phyloP scores from a whole-genome alignment of 1,140 invertebrate genomes.

The Drosophila dunni region DNA sequence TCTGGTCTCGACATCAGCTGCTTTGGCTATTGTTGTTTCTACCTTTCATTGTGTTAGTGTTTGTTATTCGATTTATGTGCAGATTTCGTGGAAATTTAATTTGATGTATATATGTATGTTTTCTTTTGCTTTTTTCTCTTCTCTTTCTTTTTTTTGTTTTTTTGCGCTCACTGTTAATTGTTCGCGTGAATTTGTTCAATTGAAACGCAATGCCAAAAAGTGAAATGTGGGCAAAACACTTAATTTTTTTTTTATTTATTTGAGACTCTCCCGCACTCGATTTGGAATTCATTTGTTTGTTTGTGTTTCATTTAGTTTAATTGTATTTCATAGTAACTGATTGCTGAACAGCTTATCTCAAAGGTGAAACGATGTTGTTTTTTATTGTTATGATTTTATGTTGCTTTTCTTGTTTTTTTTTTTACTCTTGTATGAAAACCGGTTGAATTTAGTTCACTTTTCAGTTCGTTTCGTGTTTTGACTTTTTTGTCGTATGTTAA shows the following conservation, averaged over 20 bases:
- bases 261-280: conserved; percentile 10
- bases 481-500: conserved; percentile 25
- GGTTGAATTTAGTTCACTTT: conserved; percentile 31
- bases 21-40: conserved; percentile 29
- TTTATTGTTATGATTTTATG: conserved; percentile 2
- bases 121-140: conserved; percentile 37
- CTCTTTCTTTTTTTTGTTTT: conserved; percentile 36
- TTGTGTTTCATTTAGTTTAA: conserved; percentile 22
- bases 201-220: conserved; percentile 79
- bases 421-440: conserved; percentile 21
- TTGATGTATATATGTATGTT: conserved; percentile 22
- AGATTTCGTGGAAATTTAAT: conserved; percentile 60
- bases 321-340: conserved; percentile 43
- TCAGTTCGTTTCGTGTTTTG: conserved; percentile 14
- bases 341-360: conserved; percentile 30
- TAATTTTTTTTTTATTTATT: conserved; percentile 56
- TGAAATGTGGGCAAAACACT: conserved; percentile 82
- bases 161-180: conserved; percentile 77
- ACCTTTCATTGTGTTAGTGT: conserved; percentile 42
- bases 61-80: conserved; percentile 51
- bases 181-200: conserved; percentile 84
- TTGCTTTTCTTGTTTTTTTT: conserved; percentile 2
- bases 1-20: conserved; percentile 18
- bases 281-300: conserved; percentile 35
- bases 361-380: conserved; percentile 27